Percentiles rank a stretch among this genome's conserved stretches.
These are phyloP conservation scores for Trichogramma dendrolimi DNA, from an alignment of 2,888 invertebrate species.

Conservation along the genomic window DNA sequence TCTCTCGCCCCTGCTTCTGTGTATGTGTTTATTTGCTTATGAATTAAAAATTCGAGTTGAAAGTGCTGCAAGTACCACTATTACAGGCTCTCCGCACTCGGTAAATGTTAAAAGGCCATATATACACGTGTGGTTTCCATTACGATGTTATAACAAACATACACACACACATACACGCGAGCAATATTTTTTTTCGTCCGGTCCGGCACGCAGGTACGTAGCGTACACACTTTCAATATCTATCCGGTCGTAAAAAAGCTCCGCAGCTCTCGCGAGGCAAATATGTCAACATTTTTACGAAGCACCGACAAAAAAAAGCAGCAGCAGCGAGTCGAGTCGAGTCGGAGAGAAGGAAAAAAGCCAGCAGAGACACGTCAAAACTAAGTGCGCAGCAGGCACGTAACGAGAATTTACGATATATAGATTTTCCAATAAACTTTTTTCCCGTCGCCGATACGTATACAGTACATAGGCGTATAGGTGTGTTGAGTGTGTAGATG, in stretches of 20 bases:
- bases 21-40: no score
- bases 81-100: not conserved
- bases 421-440: slow-evolving; percentile 14
- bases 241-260: not conserved
- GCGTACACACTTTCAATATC: not conserved
- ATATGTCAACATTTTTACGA: slow-evolving; percentile 6
- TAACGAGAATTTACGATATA: slow-evolving; percentile 3
- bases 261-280: not conserved
- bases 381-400: not conserved
- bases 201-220: no score
- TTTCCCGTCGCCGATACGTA: not conserved
- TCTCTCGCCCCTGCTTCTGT: no score
- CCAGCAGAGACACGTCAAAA: no score
- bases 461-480: not conserved
- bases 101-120: not conserved
- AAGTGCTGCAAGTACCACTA: not conserved
- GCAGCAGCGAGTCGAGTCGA: not conserved
- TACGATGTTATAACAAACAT: no score
- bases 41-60: not conserved
- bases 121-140: no score
- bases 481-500: not conserved
- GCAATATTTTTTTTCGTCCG: no score
- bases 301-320: not conserved
- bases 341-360: no score
- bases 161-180: no score